These are phyloP conservation scores for Chaetorhynchus papuensis DNA, from an alignment of 2,113 vertebrate genomes.

Conservation along the genomic window DNA sequence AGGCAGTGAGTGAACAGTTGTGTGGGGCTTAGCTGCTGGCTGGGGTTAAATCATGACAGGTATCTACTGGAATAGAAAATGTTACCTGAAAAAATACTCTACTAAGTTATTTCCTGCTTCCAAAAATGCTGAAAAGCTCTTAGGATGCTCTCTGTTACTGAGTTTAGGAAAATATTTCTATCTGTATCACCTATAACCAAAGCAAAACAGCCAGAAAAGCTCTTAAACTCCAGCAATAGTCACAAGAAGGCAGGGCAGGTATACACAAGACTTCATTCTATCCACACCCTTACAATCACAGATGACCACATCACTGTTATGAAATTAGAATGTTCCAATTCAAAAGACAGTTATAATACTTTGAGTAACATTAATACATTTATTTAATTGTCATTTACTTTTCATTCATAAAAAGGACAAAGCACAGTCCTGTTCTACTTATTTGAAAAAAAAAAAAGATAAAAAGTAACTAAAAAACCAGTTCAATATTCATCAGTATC, in stretches of 20 bases:
- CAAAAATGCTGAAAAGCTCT: background rate
- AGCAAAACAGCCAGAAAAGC: background rate
- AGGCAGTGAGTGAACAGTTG: background rate
- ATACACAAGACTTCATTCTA: background rate
- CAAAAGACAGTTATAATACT: conserved; percentile 69
- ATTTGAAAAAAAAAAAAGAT: conserved; percentile 74
- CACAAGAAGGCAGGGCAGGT: background rate
- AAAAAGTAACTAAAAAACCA: conserved; percentile 78
- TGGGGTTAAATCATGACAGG: background rate
- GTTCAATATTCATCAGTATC: conserved; percentile 76
- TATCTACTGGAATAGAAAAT: background rate
- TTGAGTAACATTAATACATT: conserved; percentile 81
- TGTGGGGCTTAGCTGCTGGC: background rate
- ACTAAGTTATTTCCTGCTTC: background rate
- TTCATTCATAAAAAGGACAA: conserved; percentile 83
- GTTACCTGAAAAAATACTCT: background rate
- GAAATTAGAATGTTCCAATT: conserved; percentile 57
- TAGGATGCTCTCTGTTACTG: background rate
- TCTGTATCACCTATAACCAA: background rate
- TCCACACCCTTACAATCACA: background rate
- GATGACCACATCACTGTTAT: background rate
- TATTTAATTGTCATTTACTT: conserved; percentile 80
- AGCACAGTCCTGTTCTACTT: conserved; percentile 74
- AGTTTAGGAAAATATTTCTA: background rate
- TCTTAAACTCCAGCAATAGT: background rate